These are phyloP conservation scores for Oryzias celebensis DNA, from an alignment of 2,113 vertebrate species.

Conservation along the genomic window DNA sequence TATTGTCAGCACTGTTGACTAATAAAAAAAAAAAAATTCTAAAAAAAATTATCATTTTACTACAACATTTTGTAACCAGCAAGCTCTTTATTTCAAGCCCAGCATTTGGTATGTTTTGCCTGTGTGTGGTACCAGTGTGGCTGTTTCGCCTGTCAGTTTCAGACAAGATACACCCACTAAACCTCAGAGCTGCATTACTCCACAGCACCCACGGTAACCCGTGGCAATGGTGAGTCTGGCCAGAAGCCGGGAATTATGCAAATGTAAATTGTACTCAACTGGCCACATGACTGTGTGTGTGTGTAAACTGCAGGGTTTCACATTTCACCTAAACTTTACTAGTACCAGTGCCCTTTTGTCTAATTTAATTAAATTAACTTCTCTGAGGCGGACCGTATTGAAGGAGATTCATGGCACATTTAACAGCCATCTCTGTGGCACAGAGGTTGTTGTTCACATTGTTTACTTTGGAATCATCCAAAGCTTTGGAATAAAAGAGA, in stretches of 20 bases:
- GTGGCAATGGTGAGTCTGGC: constrained; percentile 36
- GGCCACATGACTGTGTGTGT: constrained; percentile 40
- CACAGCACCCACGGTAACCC: constrained; percentile 50
- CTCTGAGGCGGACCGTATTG: constrained; percentile 47
- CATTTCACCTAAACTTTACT: constrained; percentile 57
- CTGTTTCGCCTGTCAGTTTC: constrained; percentile 24
- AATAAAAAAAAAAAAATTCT: too few relatives aligned
- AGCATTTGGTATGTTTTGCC: constrained; percentile 7
- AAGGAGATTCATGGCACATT: constrained; percentile 40
- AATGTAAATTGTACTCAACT: constrained; percentile 54
- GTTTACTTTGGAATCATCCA: constrained; percentile 49
- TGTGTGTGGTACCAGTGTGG: constrained; percentile 33
- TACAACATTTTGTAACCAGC: background rate
- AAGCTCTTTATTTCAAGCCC: background rate
- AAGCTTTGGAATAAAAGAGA: constrained; percentile 15
- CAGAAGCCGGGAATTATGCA: constrained; percentile 49
- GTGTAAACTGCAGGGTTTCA: constrained; percentile 42
- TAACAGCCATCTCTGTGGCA: constrained; percentile 24
- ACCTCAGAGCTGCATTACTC: constrained; percentile 36
- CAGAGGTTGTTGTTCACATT: constrained; percentile 35
- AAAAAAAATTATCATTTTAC: too few relatives aligned
- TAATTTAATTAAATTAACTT: constrained; percentile 67
- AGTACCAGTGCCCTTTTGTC: constrained; percentile 61
- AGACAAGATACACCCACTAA: constrained; percentile 28
- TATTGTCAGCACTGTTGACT: too few relatives aligned